Conservation (phyloP, 2,113 vertebrate species). For the Apteryx mantelli region DNA sequence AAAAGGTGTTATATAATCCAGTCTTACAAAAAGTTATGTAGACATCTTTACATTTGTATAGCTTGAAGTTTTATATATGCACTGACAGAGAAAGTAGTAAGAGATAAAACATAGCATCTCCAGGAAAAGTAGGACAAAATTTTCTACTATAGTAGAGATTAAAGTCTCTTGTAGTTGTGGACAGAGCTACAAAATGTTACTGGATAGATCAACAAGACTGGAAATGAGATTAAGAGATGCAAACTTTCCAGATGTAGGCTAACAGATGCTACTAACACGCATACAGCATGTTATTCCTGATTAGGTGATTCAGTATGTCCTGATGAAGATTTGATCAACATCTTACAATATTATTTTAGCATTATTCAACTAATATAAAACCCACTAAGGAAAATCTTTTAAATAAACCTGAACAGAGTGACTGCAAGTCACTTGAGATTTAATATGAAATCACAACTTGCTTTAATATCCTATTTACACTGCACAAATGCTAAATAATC, state of each 20-base stretch:
- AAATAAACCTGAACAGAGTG: background rate
- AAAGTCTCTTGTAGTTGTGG: conserved; percentile 27
- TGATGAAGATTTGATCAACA: background rate
- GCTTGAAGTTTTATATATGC: background rate
- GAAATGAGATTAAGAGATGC: conserved; percentile 31
- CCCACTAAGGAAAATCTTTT: background rate
- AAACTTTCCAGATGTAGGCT: conserved; percentile 23
- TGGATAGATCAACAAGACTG: conserved; percentile 36
- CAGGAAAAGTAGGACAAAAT: conserved; percentile 18
- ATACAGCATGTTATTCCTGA: background rate
- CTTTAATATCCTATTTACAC: background rate
- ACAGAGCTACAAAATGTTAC: conserved; percentile 12
- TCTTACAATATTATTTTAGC: background rate
- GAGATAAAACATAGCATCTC: background rate
- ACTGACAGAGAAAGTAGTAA: background rate
- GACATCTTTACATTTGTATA: background rate
- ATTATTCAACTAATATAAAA: background rate
- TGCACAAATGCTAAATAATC: background rate
- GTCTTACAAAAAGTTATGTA: background rate
- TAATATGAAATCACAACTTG: background rate
- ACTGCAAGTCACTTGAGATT: background rate
- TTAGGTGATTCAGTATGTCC: background rate
- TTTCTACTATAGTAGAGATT: background rate
- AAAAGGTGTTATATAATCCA: background rate
- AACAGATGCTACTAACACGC: background rate